Evolutionary conservation across 2,888 invertebrate genomes (phyloP).

Genomic region (Apomyelois bistriatella): DNA sequence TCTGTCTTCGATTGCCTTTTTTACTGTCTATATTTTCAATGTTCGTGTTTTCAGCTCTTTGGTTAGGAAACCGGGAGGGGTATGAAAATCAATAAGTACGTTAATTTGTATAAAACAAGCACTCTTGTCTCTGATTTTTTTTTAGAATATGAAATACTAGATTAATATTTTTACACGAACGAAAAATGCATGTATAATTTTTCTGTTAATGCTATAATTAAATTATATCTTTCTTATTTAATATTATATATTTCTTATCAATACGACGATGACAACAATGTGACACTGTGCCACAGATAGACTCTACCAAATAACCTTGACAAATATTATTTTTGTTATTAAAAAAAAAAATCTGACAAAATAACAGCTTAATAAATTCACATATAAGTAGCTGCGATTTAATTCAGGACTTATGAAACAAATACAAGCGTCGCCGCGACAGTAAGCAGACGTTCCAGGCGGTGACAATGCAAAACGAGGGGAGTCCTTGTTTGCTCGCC

Average conservation of each 20-base stretch:
- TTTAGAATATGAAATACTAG: no score
- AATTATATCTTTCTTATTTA: no score
- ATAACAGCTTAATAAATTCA: neutral
- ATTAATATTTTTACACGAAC: no score
- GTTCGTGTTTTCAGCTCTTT: slow-evolving; percentile 8
- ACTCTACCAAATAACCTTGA: neutral
- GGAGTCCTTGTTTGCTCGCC: slow-evolving; percentile 62
- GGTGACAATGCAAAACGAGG: slow-evolving; percentile 60
- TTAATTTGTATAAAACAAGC: neutral
- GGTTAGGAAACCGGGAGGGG: neutral
- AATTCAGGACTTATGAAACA: slow-evolving; percentile 3
- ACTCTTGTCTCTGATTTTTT: no score
- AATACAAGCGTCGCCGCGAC: slow-evolving; percentile 38
- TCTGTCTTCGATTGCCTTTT: slow-evolving; percentile 30
- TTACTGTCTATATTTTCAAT: slow-evolving; percentile 15
- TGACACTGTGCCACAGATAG: no score
- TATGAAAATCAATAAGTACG: slow-evolving; percentile 3
- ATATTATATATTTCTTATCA: no score
- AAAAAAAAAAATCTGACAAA: neutral
- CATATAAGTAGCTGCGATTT: neutral
- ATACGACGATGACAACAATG: no score
- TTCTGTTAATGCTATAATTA: no score
- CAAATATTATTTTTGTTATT: neutral
- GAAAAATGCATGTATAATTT: no score
- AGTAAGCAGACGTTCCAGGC: slow-evolving; percentile 64